These are phyloP conservation scores for Morinoia aosen DNA, from an alignment of 2,888 invertebrate species.

Conservation along the genomic window DNA sequence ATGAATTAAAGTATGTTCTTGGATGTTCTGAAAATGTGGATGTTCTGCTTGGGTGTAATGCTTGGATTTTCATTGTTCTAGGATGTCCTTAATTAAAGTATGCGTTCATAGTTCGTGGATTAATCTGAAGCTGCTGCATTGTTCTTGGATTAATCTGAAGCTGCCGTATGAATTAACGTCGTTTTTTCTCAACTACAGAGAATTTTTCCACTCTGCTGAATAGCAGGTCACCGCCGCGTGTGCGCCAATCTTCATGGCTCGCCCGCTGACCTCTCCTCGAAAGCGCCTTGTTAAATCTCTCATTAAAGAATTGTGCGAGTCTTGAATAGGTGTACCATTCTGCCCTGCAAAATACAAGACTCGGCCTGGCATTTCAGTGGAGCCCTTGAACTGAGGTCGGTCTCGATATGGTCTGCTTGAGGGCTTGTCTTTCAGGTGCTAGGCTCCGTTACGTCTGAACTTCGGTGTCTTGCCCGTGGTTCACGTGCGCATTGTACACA, in stretches of 20 bases:
- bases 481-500: not conserved
- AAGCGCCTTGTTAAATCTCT: not conserved
- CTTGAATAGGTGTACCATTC: not conserved
- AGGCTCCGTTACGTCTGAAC: not conserved
- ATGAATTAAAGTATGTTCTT: too few species aligned
- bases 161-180: too few species aligned
- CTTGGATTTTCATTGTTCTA: too few species aligned
- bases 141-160: too few species aligned
- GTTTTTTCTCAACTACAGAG: not conserved
- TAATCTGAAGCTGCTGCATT: too few species aligned
- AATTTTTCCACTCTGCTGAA: not conserved
- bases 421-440: not conserved
- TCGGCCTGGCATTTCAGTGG: conserved; percentile 12
- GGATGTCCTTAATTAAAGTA: too few species aligned
- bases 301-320: conserved; percentile 17
- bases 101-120: too few species aligned
- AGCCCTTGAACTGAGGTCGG: not conserved
- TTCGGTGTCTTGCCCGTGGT: not conserved
- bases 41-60: too few species aligned
- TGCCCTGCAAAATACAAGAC: not conserved
- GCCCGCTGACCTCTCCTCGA: not conserved
- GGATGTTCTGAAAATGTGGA: too few species aligned
- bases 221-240: not conserved
- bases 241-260: not conserved
- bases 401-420: not conserved